Base-by-base conservation (phyloP, 1,140 invertebrate genomes). In the Neuroterus valhalla region DNA sequence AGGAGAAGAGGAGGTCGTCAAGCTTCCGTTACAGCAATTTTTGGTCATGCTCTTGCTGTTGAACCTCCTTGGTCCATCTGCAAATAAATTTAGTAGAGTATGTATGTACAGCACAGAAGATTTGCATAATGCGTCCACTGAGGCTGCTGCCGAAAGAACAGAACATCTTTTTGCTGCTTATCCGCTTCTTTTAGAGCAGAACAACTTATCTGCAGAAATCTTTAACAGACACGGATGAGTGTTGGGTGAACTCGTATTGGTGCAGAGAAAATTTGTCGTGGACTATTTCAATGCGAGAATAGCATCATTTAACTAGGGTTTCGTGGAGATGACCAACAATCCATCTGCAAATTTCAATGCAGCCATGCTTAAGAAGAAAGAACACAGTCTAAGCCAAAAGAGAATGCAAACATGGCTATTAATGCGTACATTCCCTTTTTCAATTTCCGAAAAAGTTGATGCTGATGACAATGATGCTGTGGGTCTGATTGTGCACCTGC, bases 401-500 rank as follows among this genome's bases (percentile, higher is more conserved):
- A 80, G 69, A 19, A 75, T 78, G 74, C 82, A 83, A 70, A 76
- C 73, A 15, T 83, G 81, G 79, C 73, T 67, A 66, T 44, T 81
- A 17, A 52, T 74, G 1, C 19, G 81, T 50, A 42, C 67, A 43
- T 76, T 81, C 70, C 78, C 78, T 17, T 72, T 83, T 52, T 66
- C 80, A 11, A 14, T 80, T 11, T 43, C 66, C 26, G 72, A 72
- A 8, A 44, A 45, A 23, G 23, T 74, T 44, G n/a, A 11, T 45
- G 44, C 15, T 15, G 23, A 10, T n/a, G n/a, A 62, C 2, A 42
- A 74, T 44, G 19, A 55, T 0, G 26, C 15, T 6, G 45, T 69
- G 72, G 0, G 43, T 23, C 46, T 74, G 23, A 43, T 74, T 12
- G 2, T 68, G 6, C 38, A 55, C 8, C 6, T 48, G 5, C 3